These are phyloP conservation scores for Epizoanthus scotinus DNA, from an alignment of 92 coral and sea anemone genomes.

Conservation along the genomic window DNA sequence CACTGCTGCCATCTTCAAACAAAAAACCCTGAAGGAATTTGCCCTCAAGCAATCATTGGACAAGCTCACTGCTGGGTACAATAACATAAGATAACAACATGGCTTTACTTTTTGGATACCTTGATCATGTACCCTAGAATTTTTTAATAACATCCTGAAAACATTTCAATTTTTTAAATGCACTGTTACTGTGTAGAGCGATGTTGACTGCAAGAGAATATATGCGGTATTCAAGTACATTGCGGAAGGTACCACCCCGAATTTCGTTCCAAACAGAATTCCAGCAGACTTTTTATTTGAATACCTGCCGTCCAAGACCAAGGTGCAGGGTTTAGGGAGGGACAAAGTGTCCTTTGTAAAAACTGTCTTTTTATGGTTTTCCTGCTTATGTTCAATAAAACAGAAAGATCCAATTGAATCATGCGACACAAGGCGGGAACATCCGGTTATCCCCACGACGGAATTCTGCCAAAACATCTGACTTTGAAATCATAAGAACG, in stretches of 20 bases:
- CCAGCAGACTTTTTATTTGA: conserved; percentile 4
- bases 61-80: not conserved
- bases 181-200: too few species aligned
- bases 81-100: too few species aligned
- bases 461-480: conserved; percentile 7
- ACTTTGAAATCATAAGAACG: not conserved
- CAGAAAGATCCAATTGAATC: not conserved
- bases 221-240: too few species aligned
- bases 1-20: not conserved
- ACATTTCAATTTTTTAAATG: too few species aligned
- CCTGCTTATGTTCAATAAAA: conserved; percentile 3
- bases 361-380: not conserved
- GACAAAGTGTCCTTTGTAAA: conserved; percentile 15
- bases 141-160: too few species aligned
- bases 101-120: too few species aligned
- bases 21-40: not conserved
- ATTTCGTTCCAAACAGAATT: not conserved
- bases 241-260: not conserved
- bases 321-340: not conserved
- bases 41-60: conserved; percentile 1
- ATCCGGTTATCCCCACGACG: conserved; percentile 15
- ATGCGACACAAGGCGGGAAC: conserved; percentile 5
- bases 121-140: too few species aligned
- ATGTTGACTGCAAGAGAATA: too few species aligned
- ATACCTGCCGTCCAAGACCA: not conserved